Evolutionary conservation across 2,888 invertebrate species (phyloP).

Genomic region (Coecobrya sp.): DNA sequence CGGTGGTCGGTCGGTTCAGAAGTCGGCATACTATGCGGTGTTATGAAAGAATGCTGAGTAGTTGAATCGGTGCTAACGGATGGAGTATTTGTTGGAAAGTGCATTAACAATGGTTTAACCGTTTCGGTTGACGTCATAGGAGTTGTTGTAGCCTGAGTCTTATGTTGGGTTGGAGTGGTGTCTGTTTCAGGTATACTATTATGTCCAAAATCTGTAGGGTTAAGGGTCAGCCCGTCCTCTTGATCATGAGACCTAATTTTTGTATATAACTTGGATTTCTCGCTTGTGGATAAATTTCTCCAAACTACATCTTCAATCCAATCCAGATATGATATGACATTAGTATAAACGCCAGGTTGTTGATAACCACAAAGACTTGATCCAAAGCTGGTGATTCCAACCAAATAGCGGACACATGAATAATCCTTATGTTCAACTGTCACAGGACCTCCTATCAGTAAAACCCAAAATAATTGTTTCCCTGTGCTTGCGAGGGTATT

Average conservation of each 20-base stretch:
- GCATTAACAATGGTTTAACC: neutral
- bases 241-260: neutral
- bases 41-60: neutral
- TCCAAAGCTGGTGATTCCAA: slow-evolving; percentile 82
- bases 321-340: slow-evolving; percentile 83
- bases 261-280: neutral
- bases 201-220: neutral
- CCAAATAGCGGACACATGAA: slow-evolving; percentile 13
- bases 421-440: slow-evolving; percentile 35
- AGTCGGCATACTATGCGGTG: no score
- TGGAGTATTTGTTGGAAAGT: neutral
- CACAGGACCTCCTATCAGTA: slow-evolving; percentile 31
- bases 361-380: slow-evolving; percentile 80
- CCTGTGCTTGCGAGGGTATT: no score
- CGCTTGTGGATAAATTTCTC: slow-evolving; percentile 38
- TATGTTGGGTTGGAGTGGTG: no score
- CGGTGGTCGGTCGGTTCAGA: no score
- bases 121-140: neutral
- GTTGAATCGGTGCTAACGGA: neutral
- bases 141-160: neutral
- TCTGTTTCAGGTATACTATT: neutral
- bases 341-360: slow-evolving; percentile 85
- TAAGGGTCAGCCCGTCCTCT: neutral
- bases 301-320: slow-evolving; percentile 85
- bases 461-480: neutral